Percentiles rank a stretch among this genome's conserved stretches.
phyloP scores from a whole-genome alignment of 2,888 invertebrate genomes.

The Onchidella celtica region DNA sequence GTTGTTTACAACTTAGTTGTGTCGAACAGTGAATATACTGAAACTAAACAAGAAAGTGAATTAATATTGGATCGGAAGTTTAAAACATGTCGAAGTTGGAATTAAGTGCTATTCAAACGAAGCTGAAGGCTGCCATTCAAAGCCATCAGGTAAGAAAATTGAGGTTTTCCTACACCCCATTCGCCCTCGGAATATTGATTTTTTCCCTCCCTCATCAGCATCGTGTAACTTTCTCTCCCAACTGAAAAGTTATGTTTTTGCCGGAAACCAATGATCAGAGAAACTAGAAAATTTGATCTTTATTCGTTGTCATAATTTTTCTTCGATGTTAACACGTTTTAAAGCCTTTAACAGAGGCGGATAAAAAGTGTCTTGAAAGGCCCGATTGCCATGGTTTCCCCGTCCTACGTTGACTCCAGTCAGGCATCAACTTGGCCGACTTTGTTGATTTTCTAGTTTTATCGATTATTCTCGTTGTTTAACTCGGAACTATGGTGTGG shows the following conservation, averaged over 20 bases:
- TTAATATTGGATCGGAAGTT: background rate
- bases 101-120: conserved; percentile 73
- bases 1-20: conserved; percentile 45
- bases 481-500: background rate
- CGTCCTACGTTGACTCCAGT: background rate
- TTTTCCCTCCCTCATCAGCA: conserved; percentile 34
- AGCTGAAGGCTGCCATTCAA: conserved; percentile 77
- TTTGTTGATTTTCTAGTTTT: conserved; percentile 10
- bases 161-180: conserved; percentile 49
- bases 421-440: conserved; percentile 36
- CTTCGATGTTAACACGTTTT: background rate
- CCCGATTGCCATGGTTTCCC: conserved; percentile 42
- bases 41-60: conserved; percentile 14
- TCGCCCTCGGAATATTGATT: conserved; percentile 50
- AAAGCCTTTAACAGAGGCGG: background rate
- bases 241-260: conserved; percentile 18
- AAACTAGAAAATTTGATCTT: background rate
- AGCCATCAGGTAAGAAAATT: conserved; percentile 76
- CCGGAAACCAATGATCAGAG: background rate
- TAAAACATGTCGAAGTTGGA: conserved; percentile 56
- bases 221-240: conserved; percentile 48
- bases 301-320: background rate
- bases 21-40: background rate
- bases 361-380: background rate
- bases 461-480: background rate